These are phyloP conservation scores for Beris chalybata DNA, from an alignment of 2,888 invertebrate genomes.

Conservation along the genomic window DNA sequence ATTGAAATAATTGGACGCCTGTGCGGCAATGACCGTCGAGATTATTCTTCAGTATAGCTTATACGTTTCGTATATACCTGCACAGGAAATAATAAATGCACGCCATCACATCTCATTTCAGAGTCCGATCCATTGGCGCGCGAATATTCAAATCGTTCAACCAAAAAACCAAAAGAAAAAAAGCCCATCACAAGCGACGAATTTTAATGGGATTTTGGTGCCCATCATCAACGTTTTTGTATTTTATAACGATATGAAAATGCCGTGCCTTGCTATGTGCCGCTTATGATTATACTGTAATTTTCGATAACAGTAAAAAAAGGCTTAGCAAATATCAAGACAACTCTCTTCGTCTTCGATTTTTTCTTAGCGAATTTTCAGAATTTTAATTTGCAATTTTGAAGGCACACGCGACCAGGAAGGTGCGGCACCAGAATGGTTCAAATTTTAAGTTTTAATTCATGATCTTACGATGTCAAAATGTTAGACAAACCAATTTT, in stretches of 20 bases:
- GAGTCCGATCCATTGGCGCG: constrained; percentile 8
- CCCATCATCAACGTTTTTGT: constrained; percentile 6
- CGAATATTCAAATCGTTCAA: constrained; percentile 23
- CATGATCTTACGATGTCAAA: too few relatives aligned
- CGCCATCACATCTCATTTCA: constrained; percentile 8
- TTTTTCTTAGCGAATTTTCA: constrained; percentile 16
- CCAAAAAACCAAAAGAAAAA: constrained; percentile 8
- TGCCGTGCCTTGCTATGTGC: too few relatives aligned
- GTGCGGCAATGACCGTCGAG: constrained; percentile 26
- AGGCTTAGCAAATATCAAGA: too few relatives aligned
- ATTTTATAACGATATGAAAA: too few relatives aligned
- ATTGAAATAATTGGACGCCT: constrained; percentile 19
- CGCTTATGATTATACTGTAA: too few relatives aligned
- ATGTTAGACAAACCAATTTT: too few relatives aligned
- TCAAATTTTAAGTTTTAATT: too few relatives aligned
- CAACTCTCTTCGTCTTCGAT: background rate
- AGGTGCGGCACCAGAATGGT: constrained; percentile 30
- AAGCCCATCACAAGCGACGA: constrained; percentile 24
- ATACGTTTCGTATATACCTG: background rate
- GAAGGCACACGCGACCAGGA: constrained; percentile 35
- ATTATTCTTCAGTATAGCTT: too few relatives aligned
- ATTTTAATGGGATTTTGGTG: constrained; percentile 25
- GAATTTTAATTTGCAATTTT: constrained; percentile 34
- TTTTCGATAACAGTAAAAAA: too few relatives aligned
- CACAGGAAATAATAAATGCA: constrained; percentile 27